phyloP scores from a whole-genome alignment of 2,113 vertebrate genomes.

The Oncorhynchus mykiss region DNA sequence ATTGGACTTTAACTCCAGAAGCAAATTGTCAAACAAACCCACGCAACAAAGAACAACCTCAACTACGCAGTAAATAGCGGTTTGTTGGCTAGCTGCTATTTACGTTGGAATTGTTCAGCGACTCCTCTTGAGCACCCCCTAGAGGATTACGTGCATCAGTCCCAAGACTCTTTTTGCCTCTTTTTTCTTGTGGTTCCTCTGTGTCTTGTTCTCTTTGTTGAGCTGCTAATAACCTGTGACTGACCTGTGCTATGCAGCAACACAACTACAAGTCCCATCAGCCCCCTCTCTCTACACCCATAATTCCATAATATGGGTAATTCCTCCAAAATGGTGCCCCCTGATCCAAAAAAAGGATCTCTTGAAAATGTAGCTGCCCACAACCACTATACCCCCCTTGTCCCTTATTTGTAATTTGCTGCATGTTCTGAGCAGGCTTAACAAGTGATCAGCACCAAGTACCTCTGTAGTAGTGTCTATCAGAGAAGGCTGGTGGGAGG shows the following conservation, averaged over 20 bases:
- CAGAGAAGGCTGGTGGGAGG: conserved; percentile 66
- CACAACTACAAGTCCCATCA: conserved; percentile 58
- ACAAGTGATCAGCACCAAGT: conserved; percentile 73
- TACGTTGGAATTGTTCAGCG: conserved; percentile 82
- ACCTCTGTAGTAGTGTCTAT: conserved; percentile 43
- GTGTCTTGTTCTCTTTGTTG: conserved; percentile 86
- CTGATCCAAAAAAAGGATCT: conserved; percentile 28
- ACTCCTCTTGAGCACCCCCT: conserved; percentile 83
- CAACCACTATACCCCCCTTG: conserved; percentile 31
- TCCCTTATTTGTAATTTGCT: conserved; percentile 56
- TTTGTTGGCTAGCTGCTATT: conserved; percentile 87
- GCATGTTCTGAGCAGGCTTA: conserved; percentile 75
- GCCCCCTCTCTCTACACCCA: conserved; percentile 35
- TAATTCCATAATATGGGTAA: conserved; percentile 11
- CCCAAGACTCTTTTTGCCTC: conserved; percentile 81
- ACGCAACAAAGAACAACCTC: conserved; percentile 92
- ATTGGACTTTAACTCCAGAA: conserved; percentile 34
- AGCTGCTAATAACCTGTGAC: conserved; percentile 92
- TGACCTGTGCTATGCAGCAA: conserved; percentile 90
- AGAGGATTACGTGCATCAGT: conserved; percentile 86
- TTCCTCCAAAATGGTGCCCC: conserved; percentile 31
- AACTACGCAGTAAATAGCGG: conserved; percentile 93
- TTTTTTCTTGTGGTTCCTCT: conserved; percentile 90
- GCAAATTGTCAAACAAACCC: conserved; percentile 52
- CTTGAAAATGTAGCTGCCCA: conserved; percentile 23